These are phyloP conservation scores for Mamestra brassicae DNA, from an alignment of 2,888 invertebrate genomes.

Conservation along the genomic window DNA sequence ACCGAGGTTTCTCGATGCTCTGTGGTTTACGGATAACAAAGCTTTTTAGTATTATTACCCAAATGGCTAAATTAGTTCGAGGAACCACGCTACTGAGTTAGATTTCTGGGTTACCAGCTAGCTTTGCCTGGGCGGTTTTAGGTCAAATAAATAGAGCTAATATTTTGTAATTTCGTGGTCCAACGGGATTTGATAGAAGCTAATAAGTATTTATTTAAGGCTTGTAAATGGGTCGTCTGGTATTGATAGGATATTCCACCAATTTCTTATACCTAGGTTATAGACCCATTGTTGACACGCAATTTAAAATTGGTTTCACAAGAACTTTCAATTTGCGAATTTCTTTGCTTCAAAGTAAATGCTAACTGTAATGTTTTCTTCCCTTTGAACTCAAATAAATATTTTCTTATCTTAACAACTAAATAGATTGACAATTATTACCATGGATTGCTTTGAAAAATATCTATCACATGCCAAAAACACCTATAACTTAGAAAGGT, in stretches of 20 bases:
- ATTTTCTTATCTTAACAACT: no score
- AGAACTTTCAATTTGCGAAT: no score
- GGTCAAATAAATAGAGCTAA: slow-evolving; percentile 17
- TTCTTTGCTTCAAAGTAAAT: no score
- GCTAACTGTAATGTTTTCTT: no score
- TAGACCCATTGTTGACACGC: no score
- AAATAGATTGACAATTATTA: no score
- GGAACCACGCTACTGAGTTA: slow-evolving; percentile 23
- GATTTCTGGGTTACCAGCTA: slow-evolving; percentile 18
- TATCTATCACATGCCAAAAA: no score
- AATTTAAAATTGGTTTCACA: no score
- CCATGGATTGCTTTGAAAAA: no score
- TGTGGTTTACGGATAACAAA: not conserved
- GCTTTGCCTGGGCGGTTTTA: slow-evolving; percentile 11
- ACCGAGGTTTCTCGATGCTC: not conserved
- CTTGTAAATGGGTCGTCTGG: not conserved
- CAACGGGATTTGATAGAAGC: not conserved
- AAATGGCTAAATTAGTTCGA: slow-evolving; percentile 22
- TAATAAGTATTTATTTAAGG: not conserved
- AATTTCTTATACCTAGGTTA: no score
- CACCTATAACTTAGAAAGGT: no score
- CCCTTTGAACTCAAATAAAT: no score
- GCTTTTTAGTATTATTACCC: slow-evolving; percentile 27
- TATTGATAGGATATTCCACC: not conserved
- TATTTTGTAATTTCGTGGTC: not conserved